Evolutionary conservation across 2,113 vertebrate genomes (phyloP).

Genomic region (Chionodraco myersi): DNA sequence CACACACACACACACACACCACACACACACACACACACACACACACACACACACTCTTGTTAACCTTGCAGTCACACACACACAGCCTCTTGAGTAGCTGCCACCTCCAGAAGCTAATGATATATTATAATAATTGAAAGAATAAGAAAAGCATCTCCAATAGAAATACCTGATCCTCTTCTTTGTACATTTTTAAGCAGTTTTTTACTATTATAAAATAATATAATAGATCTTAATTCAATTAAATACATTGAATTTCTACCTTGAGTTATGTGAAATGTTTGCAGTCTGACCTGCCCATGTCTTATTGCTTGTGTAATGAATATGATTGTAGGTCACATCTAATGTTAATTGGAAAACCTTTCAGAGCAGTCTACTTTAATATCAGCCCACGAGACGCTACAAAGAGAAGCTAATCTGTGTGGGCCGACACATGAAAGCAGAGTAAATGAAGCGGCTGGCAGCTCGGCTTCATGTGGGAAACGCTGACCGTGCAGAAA

Average conservation of each 20-base stretch:
- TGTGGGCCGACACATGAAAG: slow-evolving; percentile 54
- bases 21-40: not conserved
- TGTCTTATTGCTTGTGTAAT: not conserved
- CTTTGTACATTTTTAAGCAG: no score
- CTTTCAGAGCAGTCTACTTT: slow-evolving; percentile 42
- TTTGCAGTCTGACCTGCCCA: not conserved
- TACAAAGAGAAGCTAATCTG: slow-evolving; percentile 57
- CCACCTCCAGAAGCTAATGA: not conserved
- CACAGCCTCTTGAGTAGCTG: not conserved
- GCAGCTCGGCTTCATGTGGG: slow-evolving; percentile 16
- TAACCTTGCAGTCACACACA: slow-evolving; percentile 6
- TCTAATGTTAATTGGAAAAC: slow-evolving; percentile 24
- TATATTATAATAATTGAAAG: not conserved
- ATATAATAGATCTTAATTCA: no score
- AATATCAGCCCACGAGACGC: slow-evolving; percentile 43
- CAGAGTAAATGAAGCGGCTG: slow-evolving; percentile 39
- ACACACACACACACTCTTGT: not conserved
- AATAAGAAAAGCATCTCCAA: not conserved
- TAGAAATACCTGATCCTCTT: not conserved
- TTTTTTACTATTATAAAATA: not conserved
- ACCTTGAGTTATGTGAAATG: not conserved
- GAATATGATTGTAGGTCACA: slow-evolving; percentile 27
- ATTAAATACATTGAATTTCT: no score
- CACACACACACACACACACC: not conserved
- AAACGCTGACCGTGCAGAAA: slow-evolving; percentile 9